Conservation (phyloP, 2,113 vertebrate genomes). For the Lagopus leucura region DNA sequence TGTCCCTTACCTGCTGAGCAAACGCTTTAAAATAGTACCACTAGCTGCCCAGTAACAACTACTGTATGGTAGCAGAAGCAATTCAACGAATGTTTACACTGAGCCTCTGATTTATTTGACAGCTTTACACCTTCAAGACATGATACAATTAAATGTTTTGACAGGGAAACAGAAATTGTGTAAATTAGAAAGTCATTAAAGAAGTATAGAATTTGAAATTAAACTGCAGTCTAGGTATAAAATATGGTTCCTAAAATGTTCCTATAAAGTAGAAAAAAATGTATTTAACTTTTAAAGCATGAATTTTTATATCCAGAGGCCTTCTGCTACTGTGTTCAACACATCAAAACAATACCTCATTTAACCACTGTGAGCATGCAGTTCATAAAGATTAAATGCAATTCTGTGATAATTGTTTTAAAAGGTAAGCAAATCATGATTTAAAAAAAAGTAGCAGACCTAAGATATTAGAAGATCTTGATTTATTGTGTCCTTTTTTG, state of each 20-base stretch:
- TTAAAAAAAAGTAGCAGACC: neutral
- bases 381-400: neutral
- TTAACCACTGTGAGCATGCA: neutral
- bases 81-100: slow-evolving; percentile 82
- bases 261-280: slow-evolving; percentile 47
- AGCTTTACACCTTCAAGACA: slow-evolving; percentile 87
- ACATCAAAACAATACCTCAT: neutral
- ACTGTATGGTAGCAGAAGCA: slow-evolving; percentile 77
- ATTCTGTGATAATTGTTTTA: neutral
- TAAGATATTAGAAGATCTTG: neutral
- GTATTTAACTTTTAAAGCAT: neutral
- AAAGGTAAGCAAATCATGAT: neutral
- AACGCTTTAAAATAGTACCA: slow-evolving; percentile 71
- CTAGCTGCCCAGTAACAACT: slow-evolving; percentile 69
- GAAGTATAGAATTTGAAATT: slow-evolving; percentile 74
- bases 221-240: slow-evolving; percentile 67
- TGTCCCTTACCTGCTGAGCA: slow-evolving; percentile 81
- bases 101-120: slow-evolving; percentile 87
- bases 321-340: slow-evolving; percentile 30
- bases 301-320: slow-evolving; percentile 6
- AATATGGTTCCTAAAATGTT: slow-evolving; percentile 50
- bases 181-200: slow-evolving; percentile 83
- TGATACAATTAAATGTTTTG: slow-evolving; percentile 89
- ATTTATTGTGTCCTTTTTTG: neutral
- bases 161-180: slow-evolving; percentile 86